A percentile compares a stretch with the other conserved stretches of the same genome.
These are phyloP conservation scores for Peromyscus polionotus DNA, from an alignment of 2,113 vertebrate species.

Conservation along the genomic window DNA sequence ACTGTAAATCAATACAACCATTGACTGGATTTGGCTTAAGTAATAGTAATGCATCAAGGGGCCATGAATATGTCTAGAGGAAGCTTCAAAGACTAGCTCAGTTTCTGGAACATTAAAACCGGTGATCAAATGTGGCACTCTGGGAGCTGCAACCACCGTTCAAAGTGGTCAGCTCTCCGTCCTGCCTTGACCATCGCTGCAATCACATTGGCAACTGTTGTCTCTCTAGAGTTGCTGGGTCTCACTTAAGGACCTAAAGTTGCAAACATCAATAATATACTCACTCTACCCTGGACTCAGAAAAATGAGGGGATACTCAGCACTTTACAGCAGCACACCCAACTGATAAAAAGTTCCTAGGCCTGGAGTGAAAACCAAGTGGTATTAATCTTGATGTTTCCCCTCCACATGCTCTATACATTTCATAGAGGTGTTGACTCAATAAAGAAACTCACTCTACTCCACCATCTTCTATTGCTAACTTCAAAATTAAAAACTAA, in stretches of 20 bases:
- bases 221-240: no score
- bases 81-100: not conserved
- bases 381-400: not conserved
- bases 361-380: slow-evolving; percentile 19
- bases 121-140: not conserved
- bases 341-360: not conserved
- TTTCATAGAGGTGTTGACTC: slow-evolving; percentile 29
- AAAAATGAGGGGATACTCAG: not conserved
- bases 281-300: not conserved
- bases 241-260: accelerated
- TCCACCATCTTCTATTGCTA: slow-evolving; percentile 6
- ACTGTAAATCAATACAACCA: not conserved
- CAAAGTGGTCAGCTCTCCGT: no score
- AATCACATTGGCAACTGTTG: not conserved
- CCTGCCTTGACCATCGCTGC: not conserved
- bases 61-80: not conserved
- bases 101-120: slow-evolving; percentile 12
- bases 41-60: not conserved
- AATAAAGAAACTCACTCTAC: slow-evolving; percentile 41
- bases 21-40: not conserved
- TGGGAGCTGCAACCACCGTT: not conserved
- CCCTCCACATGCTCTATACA: not conserved
- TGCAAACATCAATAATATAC: not conserved
- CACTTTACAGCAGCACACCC: not conserved
- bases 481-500: slow-evolving; percentile 62